These are phyloP conservation scores for Lepus europaeus DNA, from an alignment of 2,113 vertebrate species.

Conservation along the genomic window DNA sequence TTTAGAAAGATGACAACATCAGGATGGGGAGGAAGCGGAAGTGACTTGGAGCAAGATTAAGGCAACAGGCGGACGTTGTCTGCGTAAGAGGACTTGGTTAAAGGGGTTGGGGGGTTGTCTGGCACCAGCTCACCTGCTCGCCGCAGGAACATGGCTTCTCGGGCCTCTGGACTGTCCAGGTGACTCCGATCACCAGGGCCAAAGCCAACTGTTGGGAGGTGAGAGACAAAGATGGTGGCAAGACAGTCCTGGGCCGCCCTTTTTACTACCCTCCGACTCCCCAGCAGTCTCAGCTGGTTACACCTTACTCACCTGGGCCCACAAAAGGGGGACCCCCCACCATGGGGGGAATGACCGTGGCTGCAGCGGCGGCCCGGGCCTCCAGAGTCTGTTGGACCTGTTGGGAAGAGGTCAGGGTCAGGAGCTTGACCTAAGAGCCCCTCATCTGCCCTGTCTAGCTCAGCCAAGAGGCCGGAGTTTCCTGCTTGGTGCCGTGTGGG, in stretches of 20 bases:
- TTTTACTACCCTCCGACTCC: neutral
- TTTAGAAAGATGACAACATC: neutral
- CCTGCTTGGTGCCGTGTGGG: neutral
- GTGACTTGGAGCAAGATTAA: neutral
- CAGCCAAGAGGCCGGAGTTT: neutral
- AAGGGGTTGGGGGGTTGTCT: neutral
- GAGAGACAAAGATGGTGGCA: conserved; percentile 23
- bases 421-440: neutral
- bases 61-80: neutral
- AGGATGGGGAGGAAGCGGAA: neutral
- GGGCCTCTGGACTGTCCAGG: conserved; percentile 83
- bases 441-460: neutral
- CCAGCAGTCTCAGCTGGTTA: neutral
- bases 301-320: conserved; percentile 88
- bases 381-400: conserved; percentile 96
- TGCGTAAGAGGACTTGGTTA: neutral
- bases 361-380: conserved; percentile 91
- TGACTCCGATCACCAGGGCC: conserved; percentile 80
- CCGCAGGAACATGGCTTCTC: conserved; percentile 83
- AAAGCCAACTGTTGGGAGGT: conserved; percentile 76
- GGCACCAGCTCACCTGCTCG: conserved; percentile 76
- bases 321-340: conserved; percentile 89
- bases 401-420: neutral
- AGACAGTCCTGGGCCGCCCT: neutral
- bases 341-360: conserved; percentile 88